Base-by-base conservation (phyloP, 2,797 vertebrate genomes). In the Xyrichtys novacula region DNA sequence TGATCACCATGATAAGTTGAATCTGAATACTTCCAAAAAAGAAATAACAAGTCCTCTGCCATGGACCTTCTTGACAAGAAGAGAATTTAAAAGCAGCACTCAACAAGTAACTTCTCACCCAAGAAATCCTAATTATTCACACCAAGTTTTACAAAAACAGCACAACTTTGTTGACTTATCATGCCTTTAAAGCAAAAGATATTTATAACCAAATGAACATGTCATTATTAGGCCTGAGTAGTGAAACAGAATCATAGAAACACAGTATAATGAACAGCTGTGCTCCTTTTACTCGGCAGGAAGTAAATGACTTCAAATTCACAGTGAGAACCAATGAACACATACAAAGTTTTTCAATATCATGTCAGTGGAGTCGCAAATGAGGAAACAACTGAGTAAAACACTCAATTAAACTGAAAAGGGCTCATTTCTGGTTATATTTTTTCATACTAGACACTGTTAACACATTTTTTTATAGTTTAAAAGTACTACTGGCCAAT, bases 301-400 rank as follows among this genome's bases (percentile, higher is more conserved):
- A 73, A 54, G 54, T 71, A 78, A 83, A 79, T 74, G 58, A 53
- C 44, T 78, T 78, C 71, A 61, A 78, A 85, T 71, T 84, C 77
- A 86, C 71, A 46, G 44, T 71, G 64, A 38, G 3, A 80, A 76
- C 83, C 63, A 71, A 80, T 70, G 65, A 17, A 56, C 7, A 62
- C 44, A 63, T 50, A 36, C 39, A 22, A 12, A 81, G 68, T 82
- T 25, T 50, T 57, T 74, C 39, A 84, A 69, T 65, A 81, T 34
- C 49, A 76, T 46, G 26, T 39, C 40, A 29, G 56, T 61, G 43
- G 15, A 7, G 39, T 48, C 28, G 31, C 26, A 63, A 31, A 20
- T 38, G 25, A 34, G 36, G 17, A 5, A 64, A 36, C 59, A 9
- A 64, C 36, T 29, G 39, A 7, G 26, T 22, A 25, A 14, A 66